These are phyloP conservation scores for Muscidifurax raptorellus DNA, from an alignment of 1,140 invertebrate species.

Conservation along the genomic window DNA sequence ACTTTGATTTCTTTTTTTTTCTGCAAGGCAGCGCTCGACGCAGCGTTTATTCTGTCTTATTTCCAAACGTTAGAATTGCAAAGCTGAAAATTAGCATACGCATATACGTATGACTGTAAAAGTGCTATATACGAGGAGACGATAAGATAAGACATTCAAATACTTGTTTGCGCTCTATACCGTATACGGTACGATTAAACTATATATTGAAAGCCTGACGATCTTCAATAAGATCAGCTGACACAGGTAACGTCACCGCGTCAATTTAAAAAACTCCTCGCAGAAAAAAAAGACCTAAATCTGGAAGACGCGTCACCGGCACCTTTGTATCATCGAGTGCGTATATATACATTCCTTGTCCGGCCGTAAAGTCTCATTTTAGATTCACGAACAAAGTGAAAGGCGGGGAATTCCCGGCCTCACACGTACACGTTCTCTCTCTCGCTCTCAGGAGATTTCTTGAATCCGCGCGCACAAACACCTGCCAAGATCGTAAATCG, in stretches of 20 bases:
- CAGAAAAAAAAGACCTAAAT: not conserved
- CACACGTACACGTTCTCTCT: not conserved
- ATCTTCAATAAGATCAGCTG: too few relatives aligned
- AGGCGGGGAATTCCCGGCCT: slow-evolving; percentile 21
- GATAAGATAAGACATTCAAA: not conserved
- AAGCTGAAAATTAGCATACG: too few relatives aligned
- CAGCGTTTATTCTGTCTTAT: too few relatives aligned
- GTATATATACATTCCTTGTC: not conserved
- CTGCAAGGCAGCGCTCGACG: too few relatives aligned
- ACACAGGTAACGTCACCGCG: too few relatives aligned
- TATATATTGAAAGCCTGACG: too few relatives aligned
- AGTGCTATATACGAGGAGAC: not conserved
- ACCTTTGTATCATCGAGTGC: not conserved
- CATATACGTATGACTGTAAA: too few relatives aligned
- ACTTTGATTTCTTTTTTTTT: too few relatives aligned
- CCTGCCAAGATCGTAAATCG: slow-evolving; percentile 15
- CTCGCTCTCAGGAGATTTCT: not conserved
- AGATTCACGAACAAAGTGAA: slow-evolving; percentile 37
- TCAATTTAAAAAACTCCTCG: too few relatives aligned
- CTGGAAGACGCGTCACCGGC: not conserved
- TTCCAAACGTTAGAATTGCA: too few relatives aligned
- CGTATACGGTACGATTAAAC: not conserved
- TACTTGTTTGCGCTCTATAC: too few relatives aligned
- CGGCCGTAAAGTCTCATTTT: slow-evolving; percentile 27
- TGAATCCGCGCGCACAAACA: not conserved